Conservation (phyloP, 2,113 vertebrate genomes). For the Centropus bengalensis region DNA sequence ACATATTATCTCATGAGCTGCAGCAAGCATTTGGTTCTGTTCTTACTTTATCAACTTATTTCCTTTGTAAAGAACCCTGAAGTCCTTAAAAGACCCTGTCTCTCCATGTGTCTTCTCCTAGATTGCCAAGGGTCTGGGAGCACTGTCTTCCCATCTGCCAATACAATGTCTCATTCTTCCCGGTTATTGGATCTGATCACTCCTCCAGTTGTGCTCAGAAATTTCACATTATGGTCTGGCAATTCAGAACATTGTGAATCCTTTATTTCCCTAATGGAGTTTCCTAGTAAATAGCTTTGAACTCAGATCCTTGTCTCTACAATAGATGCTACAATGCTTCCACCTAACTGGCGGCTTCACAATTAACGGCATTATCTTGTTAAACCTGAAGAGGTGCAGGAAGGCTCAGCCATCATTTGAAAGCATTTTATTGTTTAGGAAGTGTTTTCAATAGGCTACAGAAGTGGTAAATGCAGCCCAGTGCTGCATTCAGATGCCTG, state of each 20-base stretch:
- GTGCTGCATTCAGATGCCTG: conserved; percentile 2
- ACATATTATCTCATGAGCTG: accelerated
- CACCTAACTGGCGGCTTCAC: conserved; percentile 4
- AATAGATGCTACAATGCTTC: not conserved
- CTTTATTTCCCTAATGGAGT: conserved; percentile 21
- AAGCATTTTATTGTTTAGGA: conserved; percentile 39
- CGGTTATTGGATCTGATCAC: not conserved
- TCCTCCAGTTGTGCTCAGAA: not conserved
- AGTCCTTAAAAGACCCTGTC: not conserved
- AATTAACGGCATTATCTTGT: conserved; percentile 55
- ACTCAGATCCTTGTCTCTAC: conserved; percentile 31
- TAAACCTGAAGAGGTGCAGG: conserved; percentile 32
- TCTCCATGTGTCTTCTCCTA: accelerated
- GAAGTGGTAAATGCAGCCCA: not conserved
- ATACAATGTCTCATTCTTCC: not conserved
- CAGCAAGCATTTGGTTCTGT: not conserved
- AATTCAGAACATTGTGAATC: not conserved
- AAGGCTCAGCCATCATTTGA: not conserved
- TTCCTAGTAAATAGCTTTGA: conserved; percentile 40
- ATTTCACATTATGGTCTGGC: not conserved
- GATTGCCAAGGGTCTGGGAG: not conserved
- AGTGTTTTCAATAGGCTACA: conserved; percentile 28
- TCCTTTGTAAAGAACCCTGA: not conserved
- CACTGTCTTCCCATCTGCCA: not conserved
- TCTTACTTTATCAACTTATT: not conserved